Conservation (phyloP, 2,113 vertebrate genomes). For the Dicerorhinus sumatrensis region DNA sequence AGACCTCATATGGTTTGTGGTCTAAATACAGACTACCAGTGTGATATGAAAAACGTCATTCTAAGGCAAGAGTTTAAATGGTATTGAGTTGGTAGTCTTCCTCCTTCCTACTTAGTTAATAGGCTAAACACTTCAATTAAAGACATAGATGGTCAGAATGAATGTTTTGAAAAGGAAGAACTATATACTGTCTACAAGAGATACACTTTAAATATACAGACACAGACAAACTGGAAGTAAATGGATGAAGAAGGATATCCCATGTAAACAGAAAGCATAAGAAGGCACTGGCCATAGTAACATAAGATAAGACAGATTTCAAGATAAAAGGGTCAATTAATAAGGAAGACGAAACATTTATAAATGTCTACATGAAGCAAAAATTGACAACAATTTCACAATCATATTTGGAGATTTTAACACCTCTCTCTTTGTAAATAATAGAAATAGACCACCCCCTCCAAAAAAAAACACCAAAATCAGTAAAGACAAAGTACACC, state of each 20-base stretch:
- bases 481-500: background rate
- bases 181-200: background rate
- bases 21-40: background rate
- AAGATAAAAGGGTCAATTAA: background rate
- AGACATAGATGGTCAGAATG: background rate
- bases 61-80: slow-evolving; percentile 9
- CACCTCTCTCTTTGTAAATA: background rate
- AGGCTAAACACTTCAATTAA: background rate
- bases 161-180: background rate
- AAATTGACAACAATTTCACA: background rate
- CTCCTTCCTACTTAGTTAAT: background rate
- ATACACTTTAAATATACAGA: background rate
- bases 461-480: background rate
- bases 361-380: background rate
- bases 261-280: background rate
- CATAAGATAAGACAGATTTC: background rate
- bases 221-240: background rate
- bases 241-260: background rate
- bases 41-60: background rate
- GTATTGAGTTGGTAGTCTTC: background rate
- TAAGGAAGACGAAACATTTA: background rate
- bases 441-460: background rate
- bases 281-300: background rate
- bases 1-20: background rate
- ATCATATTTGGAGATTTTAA: background rate